Percentiles rank a stretch among this genome's conserved stretches.
Conservation (phyloP, 1,140 invertebrate genomes). For the Nylanderia fulva region DNA sequence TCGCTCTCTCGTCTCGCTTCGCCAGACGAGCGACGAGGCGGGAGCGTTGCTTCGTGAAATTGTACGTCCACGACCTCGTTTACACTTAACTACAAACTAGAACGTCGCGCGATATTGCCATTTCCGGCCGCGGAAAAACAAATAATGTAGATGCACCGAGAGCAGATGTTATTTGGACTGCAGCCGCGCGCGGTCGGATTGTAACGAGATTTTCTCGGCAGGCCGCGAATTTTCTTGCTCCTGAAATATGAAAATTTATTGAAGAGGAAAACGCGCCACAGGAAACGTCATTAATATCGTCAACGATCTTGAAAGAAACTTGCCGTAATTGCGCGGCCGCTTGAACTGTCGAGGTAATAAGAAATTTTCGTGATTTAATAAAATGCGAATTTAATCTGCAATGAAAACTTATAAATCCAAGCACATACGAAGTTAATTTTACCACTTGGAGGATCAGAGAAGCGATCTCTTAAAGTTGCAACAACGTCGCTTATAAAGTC, state of each 20-base stretch:
- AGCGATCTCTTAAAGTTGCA: slow-evolving; percentile 36
- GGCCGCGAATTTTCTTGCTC: background rate
- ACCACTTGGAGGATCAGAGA: background rate
- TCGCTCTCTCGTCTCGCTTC: slow-evolving; percentile 3
- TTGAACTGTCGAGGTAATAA: background rate
- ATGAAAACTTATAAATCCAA: background rate
- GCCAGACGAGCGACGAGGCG: slow-evolving; percentile 39
- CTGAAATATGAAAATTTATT: slow-evolving; percentile 39
- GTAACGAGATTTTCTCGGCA: slow-evolving; percentile 25
- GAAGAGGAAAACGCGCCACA: background rate
- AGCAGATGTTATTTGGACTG: slow-evolving; percentile 62
- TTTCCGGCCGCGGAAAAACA: slow-evolving; percentile 63
- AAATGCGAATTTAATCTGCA: background rate
- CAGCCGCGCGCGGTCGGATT: background rate
- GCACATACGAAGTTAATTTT: slow-evolving; percentile 16
- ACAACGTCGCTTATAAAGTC: slow-evolving; percentile 50
- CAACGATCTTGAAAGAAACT: background rate
- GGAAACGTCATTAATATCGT: slow-evolving; percentile 17
- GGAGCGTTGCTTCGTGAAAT: slow-evolving; percentile 55
- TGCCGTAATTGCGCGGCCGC: background rate
- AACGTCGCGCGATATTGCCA: slow-evolving; percentile 69
- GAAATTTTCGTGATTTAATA: background rate
- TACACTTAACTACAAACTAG: slow-evolving; percentile 64
- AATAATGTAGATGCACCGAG: slow-evolving; percentile 61
- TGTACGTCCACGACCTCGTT: slow-evolving; percentile 65